phyloP scores from a whole-genome alignment of 2,113 vertebrate genomes.

The Natator depressus region DNA sequence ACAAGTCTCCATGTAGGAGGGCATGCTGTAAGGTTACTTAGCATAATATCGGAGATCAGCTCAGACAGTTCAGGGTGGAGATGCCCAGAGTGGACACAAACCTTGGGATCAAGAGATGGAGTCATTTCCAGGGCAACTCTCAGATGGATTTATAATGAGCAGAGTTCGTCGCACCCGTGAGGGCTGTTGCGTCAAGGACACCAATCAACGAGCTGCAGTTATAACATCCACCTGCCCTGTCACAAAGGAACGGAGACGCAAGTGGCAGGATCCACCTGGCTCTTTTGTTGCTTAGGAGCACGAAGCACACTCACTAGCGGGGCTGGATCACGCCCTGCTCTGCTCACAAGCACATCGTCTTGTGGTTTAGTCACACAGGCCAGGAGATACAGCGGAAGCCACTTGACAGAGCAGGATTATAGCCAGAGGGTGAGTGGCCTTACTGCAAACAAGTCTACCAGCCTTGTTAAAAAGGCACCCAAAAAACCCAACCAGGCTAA shows the following conservation, averaged over 20 bases:
- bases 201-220: background rate
- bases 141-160: background rate
- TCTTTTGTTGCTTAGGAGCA: background rate
- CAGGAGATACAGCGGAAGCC: background rate
- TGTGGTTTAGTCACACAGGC: fast-evolving
- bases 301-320: fast-evolving
- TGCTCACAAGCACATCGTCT: fast-evolving
- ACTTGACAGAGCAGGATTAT: background rate
- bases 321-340: background rate
- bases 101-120: background rate
- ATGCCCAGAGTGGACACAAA: background rate
- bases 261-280: background rate
- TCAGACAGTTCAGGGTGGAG: background rate
- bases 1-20: background rate
- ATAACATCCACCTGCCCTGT: background rate
- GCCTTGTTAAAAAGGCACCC: background rate
- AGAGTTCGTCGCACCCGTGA: background rate
- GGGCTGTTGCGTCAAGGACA: background rate
- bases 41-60: background rate
- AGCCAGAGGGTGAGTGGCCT: fast-evolving
- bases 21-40: background rate
- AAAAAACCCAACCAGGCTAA: background rate
- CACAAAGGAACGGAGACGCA: background rate
- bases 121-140: background rate
- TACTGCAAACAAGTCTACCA: background rate